These are phyloP conservation scores for Triplophysa bombifrons DNA, from an alignment of 2,797 vertebrate species.

Conservation along the genomic window DNA sequence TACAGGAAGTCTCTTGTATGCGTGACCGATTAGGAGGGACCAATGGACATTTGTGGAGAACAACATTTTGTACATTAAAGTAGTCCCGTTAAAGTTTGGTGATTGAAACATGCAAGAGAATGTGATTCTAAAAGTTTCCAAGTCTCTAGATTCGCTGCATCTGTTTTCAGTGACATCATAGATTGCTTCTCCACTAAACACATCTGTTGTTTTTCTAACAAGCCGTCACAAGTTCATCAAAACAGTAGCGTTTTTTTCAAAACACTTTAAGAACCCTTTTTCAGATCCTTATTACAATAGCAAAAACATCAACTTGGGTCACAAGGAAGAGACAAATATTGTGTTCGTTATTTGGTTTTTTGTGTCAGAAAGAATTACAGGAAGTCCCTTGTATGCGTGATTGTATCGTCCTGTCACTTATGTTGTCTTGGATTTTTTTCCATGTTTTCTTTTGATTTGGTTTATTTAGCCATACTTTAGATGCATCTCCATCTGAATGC, in stretches of 20 bases:
- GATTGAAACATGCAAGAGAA: background rate
- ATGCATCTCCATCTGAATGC: background rate
- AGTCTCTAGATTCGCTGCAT: conserved; percentile 10
- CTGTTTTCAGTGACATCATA: conserved; percentile 25
- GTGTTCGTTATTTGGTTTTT: background rate
- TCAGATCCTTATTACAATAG: background rate
- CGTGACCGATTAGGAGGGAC: no score
- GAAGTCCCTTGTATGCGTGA: background rate
- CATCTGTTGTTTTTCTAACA: conserved; percentile 37
- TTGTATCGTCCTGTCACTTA: background rate
- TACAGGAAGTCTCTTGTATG: background rate
- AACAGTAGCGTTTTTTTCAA: background rate
- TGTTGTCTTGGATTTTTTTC: background rate
- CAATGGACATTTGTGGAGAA: background rate
- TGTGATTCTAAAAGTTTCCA: background rate
- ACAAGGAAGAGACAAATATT: background rate
- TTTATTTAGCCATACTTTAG: background rate
- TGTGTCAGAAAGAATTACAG: background rate
- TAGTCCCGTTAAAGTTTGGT: background rate
- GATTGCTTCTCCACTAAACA: background rate
- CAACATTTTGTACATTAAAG: background rate
- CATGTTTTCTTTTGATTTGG: background rate
- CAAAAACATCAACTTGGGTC: background rate
- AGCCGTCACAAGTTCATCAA: background rate
- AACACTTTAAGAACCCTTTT: background rate